Conservation (phyloP, 2,797 vertebrate genomes). For the Melanotaenia maccullochi region DNA sequence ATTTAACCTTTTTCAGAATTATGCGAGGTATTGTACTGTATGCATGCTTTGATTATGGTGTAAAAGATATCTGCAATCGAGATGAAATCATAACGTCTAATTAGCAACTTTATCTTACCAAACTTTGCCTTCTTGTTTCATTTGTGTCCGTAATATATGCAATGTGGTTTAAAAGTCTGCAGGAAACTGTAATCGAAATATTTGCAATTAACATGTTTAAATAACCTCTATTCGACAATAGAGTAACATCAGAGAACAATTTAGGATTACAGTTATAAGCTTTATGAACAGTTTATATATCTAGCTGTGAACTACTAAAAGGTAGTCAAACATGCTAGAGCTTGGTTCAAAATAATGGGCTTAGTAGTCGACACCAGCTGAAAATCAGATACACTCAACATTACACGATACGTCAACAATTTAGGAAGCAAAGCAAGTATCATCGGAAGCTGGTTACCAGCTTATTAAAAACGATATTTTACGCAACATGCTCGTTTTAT, state of each 20-base stretch:
- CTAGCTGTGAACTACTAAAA: background rate
- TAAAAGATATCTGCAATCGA: background rate
- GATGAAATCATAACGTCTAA: background rate
- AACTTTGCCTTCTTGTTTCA: background rate
- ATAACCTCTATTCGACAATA: background rate
- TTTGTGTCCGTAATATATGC: background rate
- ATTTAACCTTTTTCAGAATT: background rate
- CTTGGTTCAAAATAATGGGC: background rate
- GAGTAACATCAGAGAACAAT: background rate
- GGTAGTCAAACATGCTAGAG: accelerated
- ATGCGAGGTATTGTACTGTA: background rate
- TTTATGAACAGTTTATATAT: background rate
- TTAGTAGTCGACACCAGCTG: background rate
- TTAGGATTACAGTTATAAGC: background rate
- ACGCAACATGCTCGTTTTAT: background rate
- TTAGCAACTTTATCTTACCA: background rate
- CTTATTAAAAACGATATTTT: background rate
- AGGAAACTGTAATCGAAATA: background rate
- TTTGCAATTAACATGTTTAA: background rate
- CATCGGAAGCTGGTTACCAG: background rate
- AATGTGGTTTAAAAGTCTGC: background rate
- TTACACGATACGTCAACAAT: conserved; percentile 22
- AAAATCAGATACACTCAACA: background rate
- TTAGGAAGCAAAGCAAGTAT: background rate
- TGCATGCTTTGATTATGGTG: no score